Conservation (phyloP, 2,888 invertebrate species). For the Choristoneura rosaceana region DNA sequence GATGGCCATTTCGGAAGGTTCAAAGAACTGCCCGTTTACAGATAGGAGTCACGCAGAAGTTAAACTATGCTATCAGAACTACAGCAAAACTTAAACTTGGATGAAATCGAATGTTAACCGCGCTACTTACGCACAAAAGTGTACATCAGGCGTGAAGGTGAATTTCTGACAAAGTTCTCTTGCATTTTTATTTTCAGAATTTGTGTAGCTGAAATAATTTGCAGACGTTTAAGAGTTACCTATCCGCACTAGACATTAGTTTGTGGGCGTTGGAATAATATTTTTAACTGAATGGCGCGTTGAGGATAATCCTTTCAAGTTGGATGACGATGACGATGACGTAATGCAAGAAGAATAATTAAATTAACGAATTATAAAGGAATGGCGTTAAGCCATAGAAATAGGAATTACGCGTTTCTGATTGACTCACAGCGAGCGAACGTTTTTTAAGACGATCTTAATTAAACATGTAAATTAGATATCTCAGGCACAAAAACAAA, state of each 20-base stretch:
- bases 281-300: slow-evolving; percentile 26
- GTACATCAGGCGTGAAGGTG: neutral
- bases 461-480: slow-evolving; percentile 7
- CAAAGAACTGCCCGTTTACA: slow-evolving; percentile 31
- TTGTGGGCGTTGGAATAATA: slow-evolving; percentile 34
- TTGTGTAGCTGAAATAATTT: slow-evolving; percentile 22
- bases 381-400: slow-evolving; percentile 18
- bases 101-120: neutral
- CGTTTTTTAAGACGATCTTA: neutral
- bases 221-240: slow-evolving; percentile 9
- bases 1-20: slow-evolving; percentile 33
- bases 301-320: slow-evolving; percentile 37
- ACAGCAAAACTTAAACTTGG: slow-evolving; percentile 10
- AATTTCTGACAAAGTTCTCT: slow-evolving; percentile 15
- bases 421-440: neutral
- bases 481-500: neutral
- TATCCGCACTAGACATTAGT: slow-evolving; percentile 10
- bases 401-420: slow-evolving; percentile 9
- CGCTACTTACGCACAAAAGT: neutral
- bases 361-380: slow-evolving; percentile 26
- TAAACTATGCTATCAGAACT: slow-evolving; percentile 11
- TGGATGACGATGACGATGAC: slow-evolving; percentile 23
- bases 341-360: slow-evolving; percentile 39
- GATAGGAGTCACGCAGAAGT: slow-evolving; percentile 26
- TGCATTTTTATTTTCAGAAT: slow-evolving; percentile 1